Base-by-base conservation (phyloP, 2,113 vertebrate genomes). In the Shinisaurus crocodilurus region DNA sequence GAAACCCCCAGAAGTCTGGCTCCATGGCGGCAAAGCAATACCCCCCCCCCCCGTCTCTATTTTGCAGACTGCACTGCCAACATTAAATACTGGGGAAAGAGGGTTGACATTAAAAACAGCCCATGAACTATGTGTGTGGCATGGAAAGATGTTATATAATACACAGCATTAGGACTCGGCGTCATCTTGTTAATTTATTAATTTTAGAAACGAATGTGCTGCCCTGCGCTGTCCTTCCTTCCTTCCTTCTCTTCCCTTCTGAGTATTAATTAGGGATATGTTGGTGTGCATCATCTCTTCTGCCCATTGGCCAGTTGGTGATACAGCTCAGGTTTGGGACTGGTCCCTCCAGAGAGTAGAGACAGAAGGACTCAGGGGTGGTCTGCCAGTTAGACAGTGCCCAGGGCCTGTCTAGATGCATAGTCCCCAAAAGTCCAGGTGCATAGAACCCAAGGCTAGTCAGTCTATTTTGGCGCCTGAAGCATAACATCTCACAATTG, bases 1-100 rank as follows among this genome's bases (percentile, higher is more conserved):
- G 20, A 67, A 2, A 32, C 18, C 88, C 93, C 91, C 20, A 25
- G 37, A 87, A 65, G 90, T 93, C 94, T 95, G 95, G 90, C 93
- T 92, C 94, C 50, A 34, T 12, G 2, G 63, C 0, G 1, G 48
- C 63, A 48, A n/a, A 72, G 72, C 43, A 91, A 86, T 65, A 83
- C 54, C 54, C 54, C 13, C n/a, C 90, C 25, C 57, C 37, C 0
- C 16, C 27, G 82, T 60, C 86, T 60, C 83, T 57, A 40, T 40
- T n/a, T 80, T 43, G 37, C 20, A 13, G 40, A 25, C 23, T 15
- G 57, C 34, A 8, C 40, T 1, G 5, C 16, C 69, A 57, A 34
- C 45, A 25, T 43, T 13, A 87, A 0, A 7, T 27, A 1, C n/a
- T 43, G 34, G 12, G 72, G 18, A 13, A 34, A 40, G 45, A 37